Conservation (phyloP, 2,113 vertebrate species). For the Irena cyanogastra region DNA sequence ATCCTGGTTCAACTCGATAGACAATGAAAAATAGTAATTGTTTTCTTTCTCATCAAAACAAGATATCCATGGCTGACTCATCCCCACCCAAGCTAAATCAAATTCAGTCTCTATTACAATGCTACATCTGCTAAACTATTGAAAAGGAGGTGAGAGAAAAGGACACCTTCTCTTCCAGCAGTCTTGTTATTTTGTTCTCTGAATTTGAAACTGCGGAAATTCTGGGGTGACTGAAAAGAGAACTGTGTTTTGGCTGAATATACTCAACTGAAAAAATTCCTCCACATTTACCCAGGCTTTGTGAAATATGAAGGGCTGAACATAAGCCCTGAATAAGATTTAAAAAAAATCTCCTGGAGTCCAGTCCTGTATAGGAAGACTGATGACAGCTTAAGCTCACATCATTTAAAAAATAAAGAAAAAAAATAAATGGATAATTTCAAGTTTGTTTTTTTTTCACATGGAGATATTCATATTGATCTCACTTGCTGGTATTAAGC, state of each 20-base stretch:
- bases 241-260: background rate
- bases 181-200: background rate
- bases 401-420: background rate
- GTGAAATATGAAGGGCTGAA: background rate
- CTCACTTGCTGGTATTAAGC: background rate
- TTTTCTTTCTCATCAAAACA: background rate
- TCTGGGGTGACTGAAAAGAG: background rate
- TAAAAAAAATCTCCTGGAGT: background rate
- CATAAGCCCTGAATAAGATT: background rate
- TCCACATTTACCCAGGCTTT: background rate
- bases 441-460: background rate
- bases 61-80: background rate
- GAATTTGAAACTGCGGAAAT: background rate
- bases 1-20: accelerated
- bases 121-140: background rate
- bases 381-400: background rate
- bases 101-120: background rate
- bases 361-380: background rate
- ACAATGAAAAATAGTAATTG: background rate
- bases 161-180: background rate
- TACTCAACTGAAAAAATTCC: background rate
- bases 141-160: background rate
- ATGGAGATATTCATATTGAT: background rate
- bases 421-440: accelerated
- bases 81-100: background rate